Evolutionary conservation across 2,113 vertebrate species (phyloP), one percentile per base, ranked within the genome.

Genomic region (Syngnathoides biaculeatus): DNA sequence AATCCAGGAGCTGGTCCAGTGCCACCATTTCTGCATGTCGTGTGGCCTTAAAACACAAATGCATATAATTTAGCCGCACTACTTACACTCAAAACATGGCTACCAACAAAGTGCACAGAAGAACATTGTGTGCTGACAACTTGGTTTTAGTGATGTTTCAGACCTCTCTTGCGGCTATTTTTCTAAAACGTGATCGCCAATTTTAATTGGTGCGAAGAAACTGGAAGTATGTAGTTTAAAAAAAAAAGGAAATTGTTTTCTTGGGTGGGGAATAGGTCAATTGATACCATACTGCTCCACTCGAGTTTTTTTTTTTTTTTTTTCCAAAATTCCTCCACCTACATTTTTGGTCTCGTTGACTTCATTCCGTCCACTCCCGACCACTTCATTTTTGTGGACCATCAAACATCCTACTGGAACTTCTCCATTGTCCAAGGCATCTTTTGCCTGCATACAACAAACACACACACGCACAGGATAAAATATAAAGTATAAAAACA

Each of bases 261-360:
- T 35, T 35, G 30, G 30, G 30, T 35, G 30, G 30, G 30, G 20
- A 60, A 11, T 11, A 2, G 11, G 61, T 1, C 40, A 2, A 13
- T 17, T 39, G 5, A 35, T 3, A 3, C 30, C 30, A 35, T 35
- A 35, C 30, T 35, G 30, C 30, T 35, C 30, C 30, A 35, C 30
- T 35, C n/a, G n/a, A n/a, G n/a, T n/a, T n/a, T n/a, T n/a, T n/a
- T n/a, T n/a, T n/a, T n/a, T n/a, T n/a, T n/a, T n/a, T n/a, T n/a
- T n/a, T n/a, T n/a, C 8, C 14, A 55, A 22, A 55, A 24, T 13
- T 4, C 20, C 40, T 19, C 94, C 79, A 12, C 60, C 14, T 91
- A 97, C 96, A 67, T 98, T 96, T 89, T 96, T 98, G 1, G 92
- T 97, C 89, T 97, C 90, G 77, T 98, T 98, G 43, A 97, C 96